Base-by-base conservation (phyloP, 2,113 vertebrate species). In the Otus sunia region DNA sequence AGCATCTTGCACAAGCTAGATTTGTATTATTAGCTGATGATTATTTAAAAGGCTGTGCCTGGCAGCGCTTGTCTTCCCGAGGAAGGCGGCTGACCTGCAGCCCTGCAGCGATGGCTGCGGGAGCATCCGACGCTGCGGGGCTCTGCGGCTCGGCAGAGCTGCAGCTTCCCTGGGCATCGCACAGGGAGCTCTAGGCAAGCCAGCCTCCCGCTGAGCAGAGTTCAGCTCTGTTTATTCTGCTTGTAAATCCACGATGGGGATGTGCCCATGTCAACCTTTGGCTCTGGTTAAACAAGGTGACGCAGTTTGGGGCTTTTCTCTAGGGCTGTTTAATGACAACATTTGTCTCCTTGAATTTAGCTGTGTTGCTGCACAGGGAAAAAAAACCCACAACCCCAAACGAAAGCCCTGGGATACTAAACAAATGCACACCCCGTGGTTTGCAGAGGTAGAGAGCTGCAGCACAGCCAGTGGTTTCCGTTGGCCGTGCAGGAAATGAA, bases 201-300 rank as follows among this genome's bases (percentile, higher is more conserved):
- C 19, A 25, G 15, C 27, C 69, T 76, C 45, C 50, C 0, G 3
- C 64, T 0, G 47, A 47, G 79, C 64, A 11, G 14, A 12, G 67
- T 36, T 41, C 79, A 50, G 55, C 37, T 88, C 94, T 71, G 36
- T 39, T 80, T 86, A 2, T 92, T 71, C 90, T 55, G 37, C 68
- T 60, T 45, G 36, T 39, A 78, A 78, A 89, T 55, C 60, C 80
- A n/a, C 52, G 6, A 9, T 17, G 1, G 68, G 60, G 88, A 82
- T 78, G 88, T 63, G 52, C 52, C 56, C n/a, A 0, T 27, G 60
- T 55, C 80, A 89, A 5, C 81, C 90, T 79, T 62, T 77, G 82
- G 41, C 68, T 92, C 60, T 27, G 36, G 39, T 78, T 84, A 81
- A 94, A 75, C 64, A 81, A 84, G 94, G 92, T 94, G 88, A 83